Percentiles rank a stretch among this genome's conserved stretches.
phyloP scores from a whole-genome alignment of 2,797 vertebrate genomes.

The Esox masquinongy region DNA sequence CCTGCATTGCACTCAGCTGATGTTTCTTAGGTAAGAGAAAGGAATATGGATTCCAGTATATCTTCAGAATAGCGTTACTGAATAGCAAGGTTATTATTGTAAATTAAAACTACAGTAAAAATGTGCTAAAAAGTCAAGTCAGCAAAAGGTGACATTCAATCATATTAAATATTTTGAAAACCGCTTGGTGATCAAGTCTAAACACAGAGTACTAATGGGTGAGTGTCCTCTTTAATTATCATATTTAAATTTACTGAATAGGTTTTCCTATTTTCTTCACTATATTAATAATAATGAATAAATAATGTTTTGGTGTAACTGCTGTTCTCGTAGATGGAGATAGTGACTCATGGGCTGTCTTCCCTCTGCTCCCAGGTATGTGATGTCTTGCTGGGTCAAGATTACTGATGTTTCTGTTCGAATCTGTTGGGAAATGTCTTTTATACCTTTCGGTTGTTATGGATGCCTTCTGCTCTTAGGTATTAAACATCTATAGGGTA shows the following conservation, averaged over 20 bases:
- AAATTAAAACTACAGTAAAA: too few relatives aligned
- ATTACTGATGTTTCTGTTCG: neutral
- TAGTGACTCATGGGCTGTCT: slow-evolving; percentile 3
- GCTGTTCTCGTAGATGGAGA: neutral
- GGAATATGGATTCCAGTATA: neutral
- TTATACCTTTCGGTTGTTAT: neutral
- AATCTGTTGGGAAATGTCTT: neutral
- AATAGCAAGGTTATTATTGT: too few relatives aligned
- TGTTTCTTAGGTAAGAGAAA: neutral
- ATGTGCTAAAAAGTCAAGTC: too few relatives aligned
- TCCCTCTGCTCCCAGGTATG: neutral
- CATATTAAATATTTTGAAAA: too few relatives aligned
- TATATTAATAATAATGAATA: neutral
- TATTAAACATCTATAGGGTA: neutral
- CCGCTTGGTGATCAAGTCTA: too few relatives aligned
- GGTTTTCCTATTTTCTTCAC: too few relatives aligned
- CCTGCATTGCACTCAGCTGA: neutral
- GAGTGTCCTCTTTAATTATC: too few relatives aligned
- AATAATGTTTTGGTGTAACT: neutral
- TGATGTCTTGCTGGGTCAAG: neutral
- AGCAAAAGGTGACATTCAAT: too few relatives aligned
- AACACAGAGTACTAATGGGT: too few relatives aligned
- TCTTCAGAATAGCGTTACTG: neutral
- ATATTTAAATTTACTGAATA: too few relatives aligned
- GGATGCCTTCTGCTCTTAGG: neutral